Evolutionary conservation across 2,113 vertebrate genomes (phyloP).

Genomic region (Plestiodon gilberti): DNA sequence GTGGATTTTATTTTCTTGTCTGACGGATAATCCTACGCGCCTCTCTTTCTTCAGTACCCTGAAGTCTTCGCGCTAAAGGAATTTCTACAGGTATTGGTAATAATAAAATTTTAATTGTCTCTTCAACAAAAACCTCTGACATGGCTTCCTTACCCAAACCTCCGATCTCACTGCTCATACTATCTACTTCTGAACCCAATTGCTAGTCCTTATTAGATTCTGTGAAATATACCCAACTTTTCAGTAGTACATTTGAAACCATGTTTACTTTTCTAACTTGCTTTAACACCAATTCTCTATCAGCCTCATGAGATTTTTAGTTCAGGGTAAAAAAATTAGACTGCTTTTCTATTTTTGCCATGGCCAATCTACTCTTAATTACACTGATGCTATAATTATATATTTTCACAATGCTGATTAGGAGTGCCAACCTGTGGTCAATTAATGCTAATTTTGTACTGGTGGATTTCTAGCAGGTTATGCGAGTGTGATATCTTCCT

Average conservation of each 20-base stretch:
- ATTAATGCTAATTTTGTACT: neutral
- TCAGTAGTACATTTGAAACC: neutral
- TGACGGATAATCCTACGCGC: too few relatives aligned
- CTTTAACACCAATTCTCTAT: neutral
- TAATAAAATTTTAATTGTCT: too few relatives aligned
- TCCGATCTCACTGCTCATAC: too few relatives aligned
- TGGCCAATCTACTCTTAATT: neutral
- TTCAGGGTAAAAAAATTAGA: neutral
- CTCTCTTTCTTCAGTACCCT: too few relatives aligned
- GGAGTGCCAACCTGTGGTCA: neutral
- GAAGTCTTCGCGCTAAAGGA: too few relatives aligned
- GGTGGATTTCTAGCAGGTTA: slow-evolving; percentile 7
- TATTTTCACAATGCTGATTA: neutral
- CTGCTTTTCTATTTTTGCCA: neutral
- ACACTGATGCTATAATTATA: neutral
- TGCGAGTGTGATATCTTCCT: neutral
- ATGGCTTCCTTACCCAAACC: too few relatives aligned
- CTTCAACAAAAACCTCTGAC: too few relatives aligned
- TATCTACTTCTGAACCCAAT: neutral
- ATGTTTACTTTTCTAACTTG: neutral
- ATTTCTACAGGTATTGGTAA: too few relatives aligned
- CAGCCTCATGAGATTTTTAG: neutral
- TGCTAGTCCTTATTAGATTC: neutral
- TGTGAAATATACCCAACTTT: neutral
- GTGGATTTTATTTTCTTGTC: too few relatives aligned